phyloP scores from a whole-genome alignment of 2,797 vertebrate species.

The Cryptoblepharus egeriae region DNA sequence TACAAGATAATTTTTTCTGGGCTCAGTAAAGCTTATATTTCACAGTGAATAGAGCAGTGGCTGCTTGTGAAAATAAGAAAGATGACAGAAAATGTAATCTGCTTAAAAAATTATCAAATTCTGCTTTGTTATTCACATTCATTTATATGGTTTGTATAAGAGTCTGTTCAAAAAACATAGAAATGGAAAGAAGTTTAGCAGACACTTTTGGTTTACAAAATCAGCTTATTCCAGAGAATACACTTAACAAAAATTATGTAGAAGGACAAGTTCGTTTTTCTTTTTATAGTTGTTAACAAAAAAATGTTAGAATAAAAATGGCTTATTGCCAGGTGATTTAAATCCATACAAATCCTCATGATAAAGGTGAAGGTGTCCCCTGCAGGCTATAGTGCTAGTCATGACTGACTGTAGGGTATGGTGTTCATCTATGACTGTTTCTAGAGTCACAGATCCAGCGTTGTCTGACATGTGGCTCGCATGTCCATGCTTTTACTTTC shows the following conservation, averaged over 20 bases:
- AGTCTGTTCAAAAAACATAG: not conserved
- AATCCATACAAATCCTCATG: no score
- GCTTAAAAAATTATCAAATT: not conserved
- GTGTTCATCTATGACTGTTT: no score
- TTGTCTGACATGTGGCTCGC: no score
- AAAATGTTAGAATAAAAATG: not conserved
- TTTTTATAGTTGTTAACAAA: not conserved
- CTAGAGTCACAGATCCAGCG: no score
- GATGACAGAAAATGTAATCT: constrained; percentile 4
- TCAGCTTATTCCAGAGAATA: not conserved
- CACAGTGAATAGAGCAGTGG: not conserved
- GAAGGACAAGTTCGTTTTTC: not conserved
- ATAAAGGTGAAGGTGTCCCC: no score
- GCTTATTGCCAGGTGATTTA: no score
- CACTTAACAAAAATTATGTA: not conserved
- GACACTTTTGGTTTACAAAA: not conserved
- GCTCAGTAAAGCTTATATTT: constrained; percentile 7
- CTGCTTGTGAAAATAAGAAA: not conserved
- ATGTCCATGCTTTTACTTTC: no score
- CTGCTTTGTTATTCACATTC: not conserved
- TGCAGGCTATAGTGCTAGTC: no score
- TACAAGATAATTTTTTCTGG: not conserved
- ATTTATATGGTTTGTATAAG: not conserved
- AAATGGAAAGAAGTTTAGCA: not conserved
- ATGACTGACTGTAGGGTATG: no score